These are phyloP conservation scores for Galeruca laticollis DNA, from an alignment of 2,888 invertebrate genomes.

Conservation along the genomic window DNA sequence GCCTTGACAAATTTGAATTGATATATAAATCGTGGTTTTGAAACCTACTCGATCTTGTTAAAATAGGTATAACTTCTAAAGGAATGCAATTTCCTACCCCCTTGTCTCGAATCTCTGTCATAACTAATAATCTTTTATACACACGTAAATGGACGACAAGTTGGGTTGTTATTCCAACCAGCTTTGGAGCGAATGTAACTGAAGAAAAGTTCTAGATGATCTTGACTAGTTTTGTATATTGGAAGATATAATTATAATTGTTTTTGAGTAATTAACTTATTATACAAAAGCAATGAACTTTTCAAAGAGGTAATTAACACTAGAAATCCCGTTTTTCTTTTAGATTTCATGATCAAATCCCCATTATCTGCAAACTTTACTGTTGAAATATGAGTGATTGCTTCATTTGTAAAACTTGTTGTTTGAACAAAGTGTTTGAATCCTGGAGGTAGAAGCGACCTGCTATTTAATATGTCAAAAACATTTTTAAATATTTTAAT, in stretches of 20 bases:
- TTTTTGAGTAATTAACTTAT: too few species aligned
- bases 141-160: conserved; percentile 38
- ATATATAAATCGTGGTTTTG: too few species aligned
- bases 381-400: neutral
- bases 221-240: too few species aligned
- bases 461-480: too few species aligned
- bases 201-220: too few species aligned
- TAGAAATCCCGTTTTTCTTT: neutral
- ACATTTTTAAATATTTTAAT: too few species aligned
- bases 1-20: too few species aligned
- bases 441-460: too few species aligned
- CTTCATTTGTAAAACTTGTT: too few species aligned
- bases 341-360: too few species aligned
- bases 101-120: conserved; percentile 32
- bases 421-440: too few species aligned
- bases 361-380: neutral
- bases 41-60: conserved; percentile 7
- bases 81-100: conserved; percentile 34
- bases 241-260: conserved; percentile 45
- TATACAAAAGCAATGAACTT: too few species aligned
- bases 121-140: conserved; percentile 44
- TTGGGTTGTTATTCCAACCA: conserved; percentile 45
- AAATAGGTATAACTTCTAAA: conserved; percentile 31
- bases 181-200: conserved; percentile 38
- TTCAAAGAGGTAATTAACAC: neutral